These are phyloP conservation scores for Metalampra italica DNA, from an alignment of 2,888 invertebrate species.

Conservation along the genomic window DNA sequence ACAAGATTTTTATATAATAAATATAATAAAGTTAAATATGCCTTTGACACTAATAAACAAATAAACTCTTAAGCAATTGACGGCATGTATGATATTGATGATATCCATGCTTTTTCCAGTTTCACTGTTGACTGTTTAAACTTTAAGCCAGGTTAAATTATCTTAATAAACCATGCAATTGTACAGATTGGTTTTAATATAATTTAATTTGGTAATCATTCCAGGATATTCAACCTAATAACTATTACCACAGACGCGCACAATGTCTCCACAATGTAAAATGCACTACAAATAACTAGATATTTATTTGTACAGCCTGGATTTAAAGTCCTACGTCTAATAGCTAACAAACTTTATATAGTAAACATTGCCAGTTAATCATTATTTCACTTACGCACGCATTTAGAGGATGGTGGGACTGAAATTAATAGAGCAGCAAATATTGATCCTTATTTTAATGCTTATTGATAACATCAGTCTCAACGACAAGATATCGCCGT, in stretches of 20 bases:
- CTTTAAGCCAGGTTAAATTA: background rate
- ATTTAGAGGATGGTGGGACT: constrained; percentile 29
- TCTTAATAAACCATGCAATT: constrained; percentile 16
- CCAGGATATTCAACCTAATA: constrained; percentile 54
- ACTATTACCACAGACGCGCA: constrained; percentile 65
- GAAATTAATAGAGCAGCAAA: constrained; percentile 19
- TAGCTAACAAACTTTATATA: constrained; percentile 68
- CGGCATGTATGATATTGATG: background rate
- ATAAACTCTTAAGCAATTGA: too few relatives aligned
- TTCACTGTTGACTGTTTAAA: constrained; percentile 3
- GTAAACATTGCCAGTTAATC: constrained; percentile 54
- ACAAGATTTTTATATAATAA: too few relatives aligned
- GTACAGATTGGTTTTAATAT: constrained; percentile 39
- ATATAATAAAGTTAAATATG: too few relatives aligned
- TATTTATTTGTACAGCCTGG: constrained; percentile 72
- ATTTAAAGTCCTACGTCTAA: constrained; percentile 73
- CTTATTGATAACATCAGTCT: constrained; percentile 72
- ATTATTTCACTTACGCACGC: constrained; percentile 32
- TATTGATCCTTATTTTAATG: constrained; percentile 23
- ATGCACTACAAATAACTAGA: constrained; percentile 73
- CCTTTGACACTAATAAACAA: too few relatives aligned
- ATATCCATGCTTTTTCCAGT: constrained; percentile 2
- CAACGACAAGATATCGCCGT: constrained; percentile 57
- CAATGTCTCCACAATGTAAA: constrained; percentile 67
- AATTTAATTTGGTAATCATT: constrained; percentile 52